Conservation (phyloP, 2,888 invertebrate genomes). For the Cynaeus angustus region DNA sequence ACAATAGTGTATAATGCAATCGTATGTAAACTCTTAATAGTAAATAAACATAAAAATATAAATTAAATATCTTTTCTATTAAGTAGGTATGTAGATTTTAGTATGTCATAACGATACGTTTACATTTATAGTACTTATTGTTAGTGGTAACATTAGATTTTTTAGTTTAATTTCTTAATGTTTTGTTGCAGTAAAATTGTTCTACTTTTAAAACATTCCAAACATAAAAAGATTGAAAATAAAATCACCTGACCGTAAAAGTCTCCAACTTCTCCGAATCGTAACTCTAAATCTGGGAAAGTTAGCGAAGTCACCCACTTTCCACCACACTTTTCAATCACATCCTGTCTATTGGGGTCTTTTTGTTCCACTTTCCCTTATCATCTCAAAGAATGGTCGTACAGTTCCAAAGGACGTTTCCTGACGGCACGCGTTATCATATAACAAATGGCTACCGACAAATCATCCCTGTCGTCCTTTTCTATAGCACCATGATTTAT, state of each 20-base stretch:
- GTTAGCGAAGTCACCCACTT: slow-evolving; percentile 31
- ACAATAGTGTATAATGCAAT: too few relatives aligned
- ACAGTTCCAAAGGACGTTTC: slow-evolving; percentile 51
- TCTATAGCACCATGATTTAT: slow-evolving; percentile 60
- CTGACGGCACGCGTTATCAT: slow-evolving; percentile 64
- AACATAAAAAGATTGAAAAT: neutral
- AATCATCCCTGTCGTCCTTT: slow-evolving; percentile 63
- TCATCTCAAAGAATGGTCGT: slow-evolving; percentile 49
- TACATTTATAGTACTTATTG: too few relatives aligned
- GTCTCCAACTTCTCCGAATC: slow-evolving; percentile 3
- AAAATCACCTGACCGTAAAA: slow-evolving; percentile 2
- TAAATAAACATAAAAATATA: too few relatives aligned
- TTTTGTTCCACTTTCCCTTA: slow-evolving; percentile 45
- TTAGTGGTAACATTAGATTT: too few relatives aligned
- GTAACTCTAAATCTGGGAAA: slow-evolving; percentile 1
- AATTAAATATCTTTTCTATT: too few relatives aligned
- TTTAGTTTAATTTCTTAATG: too few relatives aligned
- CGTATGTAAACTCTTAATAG: too few relatives aligned
- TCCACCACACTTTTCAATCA: slow-evolving; percentile 34
- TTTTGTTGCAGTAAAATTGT: too few relatives aligned
- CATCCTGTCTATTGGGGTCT: slow-evolving; percentile 18
- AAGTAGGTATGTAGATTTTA: too few relatives aligned
- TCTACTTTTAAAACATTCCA: neutral
- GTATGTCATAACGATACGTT: too few relatives aligned
- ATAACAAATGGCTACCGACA: slow-evolving; percentile 69